Percentiles rank a stretch among this genome's conserved stretches.
Evolutionary conservation across 2,797 vertebrate species (phyloP).

Genomic region (Leucoraja ocellata): DNA sequence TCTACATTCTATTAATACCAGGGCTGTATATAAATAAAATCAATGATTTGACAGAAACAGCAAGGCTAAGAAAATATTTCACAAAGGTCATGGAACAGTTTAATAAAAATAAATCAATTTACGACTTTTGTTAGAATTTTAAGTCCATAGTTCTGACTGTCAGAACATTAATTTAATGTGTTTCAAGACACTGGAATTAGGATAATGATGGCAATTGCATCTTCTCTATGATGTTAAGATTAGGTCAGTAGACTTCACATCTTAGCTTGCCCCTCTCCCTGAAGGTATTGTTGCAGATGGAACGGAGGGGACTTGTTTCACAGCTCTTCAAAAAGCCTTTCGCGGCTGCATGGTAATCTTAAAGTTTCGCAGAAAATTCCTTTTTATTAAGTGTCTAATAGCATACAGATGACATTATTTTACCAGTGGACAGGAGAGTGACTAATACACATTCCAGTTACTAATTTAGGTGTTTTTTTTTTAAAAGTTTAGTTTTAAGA

Average conservation of each 20-base stretch:
- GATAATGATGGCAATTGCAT: neutral
- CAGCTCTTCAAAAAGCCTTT: neutral
- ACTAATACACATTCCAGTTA: neutral
- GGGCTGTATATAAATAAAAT: neutral
- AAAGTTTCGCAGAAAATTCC: neutral
- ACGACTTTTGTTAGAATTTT: too few relatives aligned
- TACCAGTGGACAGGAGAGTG: neutral
- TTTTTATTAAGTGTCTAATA: neutral
- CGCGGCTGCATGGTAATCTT: neutral
- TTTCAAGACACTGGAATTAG: neutral
- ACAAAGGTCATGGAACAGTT: neutral
- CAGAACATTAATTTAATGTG: neutral
- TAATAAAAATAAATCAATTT: neutral
- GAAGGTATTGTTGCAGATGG: neutral
- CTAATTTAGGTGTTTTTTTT: neutral
- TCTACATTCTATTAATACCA: neutral
- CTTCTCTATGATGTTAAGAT: neutral
- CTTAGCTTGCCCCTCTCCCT: neutral
- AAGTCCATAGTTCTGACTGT: neutral
- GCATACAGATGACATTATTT: neutral
- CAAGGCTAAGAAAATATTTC: neutral
- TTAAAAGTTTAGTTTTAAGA: too few relatives aligned
- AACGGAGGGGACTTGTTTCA: neutral
- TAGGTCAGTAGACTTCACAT: neutral
- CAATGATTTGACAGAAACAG: neutral